Evolutionary conservation across 2,888 invertebrate genomes (phyloP).

Genomic region (Cabera pusaria): DNA sequence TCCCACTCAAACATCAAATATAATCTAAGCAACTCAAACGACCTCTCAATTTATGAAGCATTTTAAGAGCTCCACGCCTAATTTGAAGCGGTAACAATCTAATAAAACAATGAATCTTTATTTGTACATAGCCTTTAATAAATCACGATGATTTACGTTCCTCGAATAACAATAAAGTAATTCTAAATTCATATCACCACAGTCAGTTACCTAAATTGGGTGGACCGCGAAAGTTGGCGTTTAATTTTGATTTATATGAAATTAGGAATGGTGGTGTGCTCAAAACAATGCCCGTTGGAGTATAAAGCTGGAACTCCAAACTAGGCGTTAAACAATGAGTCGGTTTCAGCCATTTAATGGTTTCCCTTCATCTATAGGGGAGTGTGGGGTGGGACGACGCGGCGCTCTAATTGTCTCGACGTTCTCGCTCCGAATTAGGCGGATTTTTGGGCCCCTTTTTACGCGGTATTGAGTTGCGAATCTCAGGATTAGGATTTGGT

Average conservation of each 20-base stretch:
- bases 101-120: constrained; percentile 23
- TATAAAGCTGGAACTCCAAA: constrained; percentile 32
- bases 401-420: constrained; percentile 46
- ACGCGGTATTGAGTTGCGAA: constrained; percentile 20
- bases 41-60: no score
- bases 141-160: constrained; percentile 33
- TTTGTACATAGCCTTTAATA: constrained; percentile 15
- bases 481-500: constrained; percentile 21
- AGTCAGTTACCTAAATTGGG: constrained; percentile 27
- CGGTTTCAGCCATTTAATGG: constrained; percentile 45
- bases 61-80: no score
- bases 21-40: no score
- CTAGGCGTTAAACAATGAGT: constrained; percentile 45
- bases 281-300: constrained; percentile 28
- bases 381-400: constrained; percentile 15
- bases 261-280: constrained; percentile 26
- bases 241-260: constrained; percentile 42
- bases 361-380: constrained; percentile 39
- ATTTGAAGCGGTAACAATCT: constrained; percentile 9
- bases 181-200: constrained; percentile 33
- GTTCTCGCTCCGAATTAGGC: constrained; percentile 15
- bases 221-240: constrained; percentile 34
- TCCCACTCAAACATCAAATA: no score
- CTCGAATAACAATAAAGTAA: constrained; percentile 25
- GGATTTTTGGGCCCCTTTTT: constrained; percentile 21